Base-by-base conservation (phyloP, 1,140 invertebrate species). In the Paramacrobiotus metropolitanus region DNA sequence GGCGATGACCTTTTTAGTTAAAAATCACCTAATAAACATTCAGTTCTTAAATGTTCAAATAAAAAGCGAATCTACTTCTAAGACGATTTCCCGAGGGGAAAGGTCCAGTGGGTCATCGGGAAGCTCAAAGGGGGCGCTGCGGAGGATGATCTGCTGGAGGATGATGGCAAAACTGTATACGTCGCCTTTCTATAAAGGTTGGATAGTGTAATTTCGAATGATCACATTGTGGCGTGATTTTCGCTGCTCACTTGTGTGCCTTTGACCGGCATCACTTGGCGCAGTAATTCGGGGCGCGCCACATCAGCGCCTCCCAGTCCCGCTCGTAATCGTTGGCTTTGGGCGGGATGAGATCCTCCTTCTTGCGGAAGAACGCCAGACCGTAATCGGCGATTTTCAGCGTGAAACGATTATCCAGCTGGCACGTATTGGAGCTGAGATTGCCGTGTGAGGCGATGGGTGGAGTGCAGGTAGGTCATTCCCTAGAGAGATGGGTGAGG, bases 331-430 rank as follows among this genome's bases (percentile, higher is more conserved):
- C 34, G n/a, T n/a, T 40, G 9, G 34, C n/a, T 9, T n/a, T 9
- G n/a, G n/a, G 9, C 34, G 34, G 34, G 9, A 9, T 9, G 9
- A 40, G 34, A n/a, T 40, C 34, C 34, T 9, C 34, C 34, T n/a
- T 40, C 9, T 9, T 9, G 34, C 34, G 34, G 34, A 95, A 78
- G 69, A 91, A 85, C 65, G 87, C 83, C 21, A 98, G 74, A 1
- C 94, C 94, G 71, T 97, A 99, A 72, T 97, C 92, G 0, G 92
- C 85, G 34, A 98, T 85, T 78, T 98, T 98, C 1, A 98, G 76
- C 0, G 95, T 90, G 71, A 98, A 98, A 30, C 92, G 78, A 21
- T 86, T 90, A 70, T 98, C 93, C 0, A 99, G 91, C 0, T 98
- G 86, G 72, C 94, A 98, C 71, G 98, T 98, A 29, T 87, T 87